phyloP scores from a whole-genome alignment of 2,113 vertebrate genomes.

The Rhynchopsitta pachyrhyncha region DNA sequence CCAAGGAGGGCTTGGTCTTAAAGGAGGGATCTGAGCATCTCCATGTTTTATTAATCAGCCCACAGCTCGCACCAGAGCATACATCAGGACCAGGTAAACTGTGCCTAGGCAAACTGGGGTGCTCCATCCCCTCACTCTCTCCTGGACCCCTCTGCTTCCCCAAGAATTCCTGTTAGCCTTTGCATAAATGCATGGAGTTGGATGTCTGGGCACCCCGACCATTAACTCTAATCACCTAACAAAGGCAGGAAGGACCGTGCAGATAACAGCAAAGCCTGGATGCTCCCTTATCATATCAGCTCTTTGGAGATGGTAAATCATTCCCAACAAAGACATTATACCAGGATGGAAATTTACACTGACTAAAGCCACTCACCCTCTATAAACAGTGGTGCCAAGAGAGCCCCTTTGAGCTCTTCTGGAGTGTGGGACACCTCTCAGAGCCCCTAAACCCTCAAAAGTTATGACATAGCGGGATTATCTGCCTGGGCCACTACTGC shows the following conservation, averaged over 20 bases:
- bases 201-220: neutral
- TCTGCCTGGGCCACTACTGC: neutral
- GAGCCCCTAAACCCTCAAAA: neutral
- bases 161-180: neutral
- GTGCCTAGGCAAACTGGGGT: neutral
- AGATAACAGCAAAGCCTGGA: neutral
- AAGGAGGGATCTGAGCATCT: neutral
- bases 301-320: neutral
- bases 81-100: neutral
- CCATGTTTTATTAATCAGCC: neutral
- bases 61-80: fast-evolving
- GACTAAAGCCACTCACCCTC: neutral
- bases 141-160: neutral
- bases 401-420: neutral
- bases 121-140: neutral
- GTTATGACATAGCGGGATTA: neutral
- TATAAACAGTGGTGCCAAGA: neutral
- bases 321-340: neutral
- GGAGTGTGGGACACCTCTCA: neutral
- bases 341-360: neutral
- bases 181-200: neutral
- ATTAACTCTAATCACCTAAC: neutral
- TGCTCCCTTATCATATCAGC: neutral
- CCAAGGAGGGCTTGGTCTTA: neutral
- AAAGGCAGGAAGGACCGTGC: neutral